A percentile compares a stretch with the other conserved stretches of the same genome.
Evolutionary conservation across 1,140 invertebrate species (phyloP).

Genomic region (Campoletis sonorensis): DNA sequence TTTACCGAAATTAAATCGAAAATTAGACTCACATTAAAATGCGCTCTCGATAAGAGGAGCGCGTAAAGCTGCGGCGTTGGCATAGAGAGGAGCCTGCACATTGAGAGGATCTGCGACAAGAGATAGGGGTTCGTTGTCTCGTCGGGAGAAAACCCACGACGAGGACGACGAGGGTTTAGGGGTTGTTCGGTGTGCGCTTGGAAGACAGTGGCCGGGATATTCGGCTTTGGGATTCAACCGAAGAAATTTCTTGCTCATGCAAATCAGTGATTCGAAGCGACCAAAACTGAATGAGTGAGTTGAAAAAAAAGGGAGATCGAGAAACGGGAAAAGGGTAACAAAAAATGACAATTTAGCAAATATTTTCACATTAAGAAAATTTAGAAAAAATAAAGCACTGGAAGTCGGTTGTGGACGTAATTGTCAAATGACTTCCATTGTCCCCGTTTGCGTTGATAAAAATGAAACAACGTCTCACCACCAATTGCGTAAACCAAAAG

Average conservation of each 20-base stretch:
- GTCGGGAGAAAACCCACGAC: constrained; percentile 47
- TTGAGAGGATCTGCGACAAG: constrained; percentile 13
- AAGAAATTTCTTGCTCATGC: constrained; percentile 71
- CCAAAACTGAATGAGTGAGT: constrained; percentile 37
- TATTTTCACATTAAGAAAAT: neutral
- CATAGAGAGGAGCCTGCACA: constrained; percentile 52
- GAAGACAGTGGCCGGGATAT: constrained; percentile 42
- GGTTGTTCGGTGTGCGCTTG: constrained; percentile 23
- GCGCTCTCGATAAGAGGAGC: constrained; percentile 63
- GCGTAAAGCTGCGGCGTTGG: constrained; percentile 56
- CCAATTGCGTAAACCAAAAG: constrained; percentile 70
- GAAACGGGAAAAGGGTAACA: constrained; percentile 4
- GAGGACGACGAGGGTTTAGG: constrained; percentile 41
- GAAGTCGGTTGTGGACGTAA: too few relatives aligned
- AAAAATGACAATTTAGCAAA: neutral
- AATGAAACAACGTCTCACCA: constrained; percentile 72
- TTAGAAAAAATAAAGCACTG: neutral
- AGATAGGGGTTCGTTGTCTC: constrained; percentile 21
- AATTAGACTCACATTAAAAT: constrained; percentile 74
- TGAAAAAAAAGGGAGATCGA: constrained; percentile 1
- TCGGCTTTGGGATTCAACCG: constrained; percentile 63
- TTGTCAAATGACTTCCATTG: too few relatives aligned
- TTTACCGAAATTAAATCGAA: constrained; percentile 75
- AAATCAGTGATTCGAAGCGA: constrained; percentile 63
- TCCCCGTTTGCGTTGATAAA: constrained; percentile 44